Evolutionary conservation across 2,888 invertebrate species (phyloP), one percentile per base, ranked within the genome.

Genomic region (Melangyna quadrimaculata): DNA sequence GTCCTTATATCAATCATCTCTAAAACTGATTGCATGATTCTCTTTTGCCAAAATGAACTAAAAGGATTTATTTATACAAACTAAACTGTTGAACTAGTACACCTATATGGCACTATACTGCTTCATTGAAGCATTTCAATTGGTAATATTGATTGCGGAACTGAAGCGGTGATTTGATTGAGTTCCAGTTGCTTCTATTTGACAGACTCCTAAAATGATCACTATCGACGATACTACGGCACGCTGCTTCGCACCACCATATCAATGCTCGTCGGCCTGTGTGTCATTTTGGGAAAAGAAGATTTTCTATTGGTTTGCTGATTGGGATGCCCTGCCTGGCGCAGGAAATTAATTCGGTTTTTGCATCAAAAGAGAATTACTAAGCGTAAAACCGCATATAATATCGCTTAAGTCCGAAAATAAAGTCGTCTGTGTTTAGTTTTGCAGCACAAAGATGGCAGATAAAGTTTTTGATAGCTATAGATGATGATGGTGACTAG

Each of bases 101-200:
- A n/a, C n/a, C n/a, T n/a, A n/a, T 40, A n/a, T 4, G n/a, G 32
- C 14, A 4, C 12, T 37, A n/a, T n/a, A 37, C n/a, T 27, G n/a
- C 53, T 32, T 19, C 17, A 51, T 32, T 9, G 32, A 67, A 74
- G 48, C 74, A 74, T 69, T 69, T 69, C 43, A 51, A 70, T 61
- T 70, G 43, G 61, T 74, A 80, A 80, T n/a, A n/a, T 80, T 80
- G 80, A 80, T 74, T 57, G 74, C 69, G 55, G 59, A 61, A 61
- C 53, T 61, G 19, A 61, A 63, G 69, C 69, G 57, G 19, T 45
- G 65, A 45, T 65, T 78, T 74, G 61, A 80, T 74, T 80, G 69
- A 69, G 69, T 63, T 40, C 40, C 40, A n/a, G 40, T 40, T 32
- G 32, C 32, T 32, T n/a, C n/a, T 53, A 8, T 48, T 48, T 48